Evolutionary conservation across 2,888 invertebrate species (phyloP), one percentile per base, ranked within the genome.

Genomic region (Drosophila pseudotakahashii): DNA sequence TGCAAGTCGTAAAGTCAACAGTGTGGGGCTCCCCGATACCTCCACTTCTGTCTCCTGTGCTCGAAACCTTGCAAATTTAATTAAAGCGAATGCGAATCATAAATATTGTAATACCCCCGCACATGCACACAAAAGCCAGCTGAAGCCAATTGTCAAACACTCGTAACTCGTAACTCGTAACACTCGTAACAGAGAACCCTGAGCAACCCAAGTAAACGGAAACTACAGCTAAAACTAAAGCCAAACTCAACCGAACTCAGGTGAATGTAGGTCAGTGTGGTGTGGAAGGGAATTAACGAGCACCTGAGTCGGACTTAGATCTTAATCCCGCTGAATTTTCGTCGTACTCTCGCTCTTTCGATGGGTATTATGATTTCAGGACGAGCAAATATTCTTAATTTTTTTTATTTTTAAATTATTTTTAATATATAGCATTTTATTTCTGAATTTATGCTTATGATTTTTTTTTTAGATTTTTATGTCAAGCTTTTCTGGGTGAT

Each of bases 1-100:
- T 87, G 85, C 88, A 84, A 79, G 81, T 81, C 84, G 87, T 81
- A 80, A 86, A 83, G 81, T 80, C 81, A 86, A 86, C 80, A 86
- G 70, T 77, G 71, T 77, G 64, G 30, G 19, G 36, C 34, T 44
- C 55, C 30, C 14, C 34, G n/a, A n/a, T n/a, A 36, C 26, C 34
- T 26, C 26, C 26, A 26, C 16, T 41, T 16, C 53, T 42, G 6
- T 26, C 26, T 16, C 48, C 26, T 42, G 4, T 23, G 4, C 23
- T 26, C 26, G 26, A 26, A 26, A 30, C 32, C 67, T 37, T 53
- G 67, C 26, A 66, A 87, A 87, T 84, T 82, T 82, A 82, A 82
- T 82, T 82, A 79, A 79, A 75, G 77, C 68, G 82, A 87, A 83
- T 86, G 85, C 84, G 84, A 87, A 76, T 87, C 81, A 81, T 87